These are phyloP conservation scores for Coelopa pilipes DNA, from an alignment of 2,888 invertebrate species.

Conservation along the genomic window DNA sequence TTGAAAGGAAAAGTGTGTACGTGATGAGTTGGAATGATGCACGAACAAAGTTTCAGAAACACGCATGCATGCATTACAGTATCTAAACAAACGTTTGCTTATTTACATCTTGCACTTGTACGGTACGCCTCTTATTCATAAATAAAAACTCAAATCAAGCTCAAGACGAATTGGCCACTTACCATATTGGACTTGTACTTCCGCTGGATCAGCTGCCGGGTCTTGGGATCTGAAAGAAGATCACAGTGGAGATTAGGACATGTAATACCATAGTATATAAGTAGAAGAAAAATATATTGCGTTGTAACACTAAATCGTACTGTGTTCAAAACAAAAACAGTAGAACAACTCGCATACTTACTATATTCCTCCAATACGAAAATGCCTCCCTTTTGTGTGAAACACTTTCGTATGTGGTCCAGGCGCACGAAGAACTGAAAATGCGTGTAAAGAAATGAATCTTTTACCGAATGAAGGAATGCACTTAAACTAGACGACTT, in stretches of 20 bases:
- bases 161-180: constrained; percentile 67
- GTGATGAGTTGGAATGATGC: not conserved
- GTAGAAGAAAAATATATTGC: too few relatives aligned
- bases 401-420: constrained; percentile 99
- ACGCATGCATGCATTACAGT: constrained; percentile 7
- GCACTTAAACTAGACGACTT: not conserved
- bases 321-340: too few relatives aligned
- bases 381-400: constrained; percentile 98
- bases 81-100: constrained; percentile 42
- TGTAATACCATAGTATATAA: too few relatives aligned
- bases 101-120: constrained; percentile 33
- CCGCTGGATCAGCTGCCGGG: constrained; percentile 93
- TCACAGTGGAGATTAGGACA: not conserved
- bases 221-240: constrained; percentile 90
- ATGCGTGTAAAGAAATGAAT: constrained; percentile 40
- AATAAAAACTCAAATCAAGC: too few relatives aligned
- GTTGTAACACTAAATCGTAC: too few relatives aligned
- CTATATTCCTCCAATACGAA: constrained; percentile 99
- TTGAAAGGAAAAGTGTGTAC: not conserved
- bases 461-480: constrained; percentile 31
- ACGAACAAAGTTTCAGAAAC: not conserved
- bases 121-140: not conserved
- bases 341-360: constrained; percentile 78
- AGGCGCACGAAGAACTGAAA: constrained; percentile 99
- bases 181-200: constrained; percentile 99